Evolutionary conservation across 2,113 vertebrate species (phyloP).

Genomic region (Herpailurus yagouaroundi): DNA sequence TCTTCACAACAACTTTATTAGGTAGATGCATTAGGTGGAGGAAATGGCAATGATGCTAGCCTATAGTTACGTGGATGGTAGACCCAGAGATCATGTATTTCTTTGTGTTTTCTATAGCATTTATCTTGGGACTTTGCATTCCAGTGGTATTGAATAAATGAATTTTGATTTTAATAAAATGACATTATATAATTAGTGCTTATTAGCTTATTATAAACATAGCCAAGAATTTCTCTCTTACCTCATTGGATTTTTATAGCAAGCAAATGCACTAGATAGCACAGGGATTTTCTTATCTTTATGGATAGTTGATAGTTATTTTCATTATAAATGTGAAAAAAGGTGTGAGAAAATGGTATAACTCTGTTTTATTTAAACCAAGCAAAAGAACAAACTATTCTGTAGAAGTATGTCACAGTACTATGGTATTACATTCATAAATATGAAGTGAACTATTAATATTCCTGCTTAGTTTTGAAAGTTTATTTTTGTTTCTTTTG

Average conservation of each 20-base stretch:
- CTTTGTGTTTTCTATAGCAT: background rate
- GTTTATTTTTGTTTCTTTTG: slow-evolving; percentile 79
- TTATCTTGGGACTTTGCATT: background rate
- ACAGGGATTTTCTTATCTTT: slow-evolving; percentile 41
- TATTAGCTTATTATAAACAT: slow-evolving; percentile 22
- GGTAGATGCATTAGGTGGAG: background rate
- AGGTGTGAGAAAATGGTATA: background rate
- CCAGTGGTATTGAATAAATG: background rate
- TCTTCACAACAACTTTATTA: background rate
- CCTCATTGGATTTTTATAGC: slow-evolving; percentile 8
- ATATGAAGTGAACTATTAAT: slow-evolving; percentile 58
- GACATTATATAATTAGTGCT: background rate
- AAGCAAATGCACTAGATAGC: background rate
- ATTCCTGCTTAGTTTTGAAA: slow-evolving; percentile 59
- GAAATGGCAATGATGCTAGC: background rate
- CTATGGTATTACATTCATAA: slow-evolving; percentile 28
- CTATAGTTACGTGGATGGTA: background rate
- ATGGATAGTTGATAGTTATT: slow-evolving; percentile 43
- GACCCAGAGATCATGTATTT: background rate
- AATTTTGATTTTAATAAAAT: slow-evolving; percentile 55
- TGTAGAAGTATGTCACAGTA: background rate
- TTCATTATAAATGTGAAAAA: slow-evolving; percentile 52
- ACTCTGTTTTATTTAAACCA: background rate
- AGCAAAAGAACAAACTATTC: slow-evolving; percentile 36
- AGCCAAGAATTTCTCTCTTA: slow-evolving; percentile 27